Percentiles rank a stretch among this genome's conserved stretches.
Evolutionary conservation across 2,797 vertebrate genomes (phyloP).

Genomic region (Microchirus variegatus): DNA sequence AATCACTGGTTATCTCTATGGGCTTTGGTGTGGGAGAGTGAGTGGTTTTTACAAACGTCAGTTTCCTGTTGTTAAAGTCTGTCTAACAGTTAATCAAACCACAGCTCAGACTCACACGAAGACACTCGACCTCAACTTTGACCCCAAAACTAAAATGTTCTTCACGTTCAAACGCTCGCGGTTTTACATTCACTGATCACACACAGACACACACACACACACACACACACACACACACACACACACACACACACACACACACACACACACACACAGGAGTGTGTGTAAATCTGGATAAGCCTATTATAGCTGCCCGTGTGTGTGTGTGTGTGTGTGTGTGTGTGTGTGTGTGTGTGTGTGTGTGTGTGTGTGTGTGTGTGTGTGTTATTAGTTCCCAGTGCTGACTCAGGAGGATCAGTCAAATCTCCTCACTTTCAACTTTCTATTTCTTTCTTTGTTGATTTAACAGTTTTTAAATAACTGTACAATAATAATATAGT

Average conservation of each 20-base stretch:
- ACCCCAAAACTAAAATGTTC: too few relatives aligned
- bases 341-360: background rate
- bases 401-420: background rate
- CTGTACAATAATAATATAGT: too few relatives aligned
- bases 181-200: background rate
- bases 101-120: too few relatives aligned
- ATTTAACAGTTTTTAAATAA: too few relatives aligned
- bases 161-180: too few relatives aligned
- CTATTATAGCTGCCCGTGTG: background rate
- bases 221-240: background rate
- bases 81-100: too few relatives aligned
- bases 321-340: constrained; percentile 1
- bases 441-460: background rate
- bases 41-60: too few relatives aligned
- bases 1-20: too few relatives aligned
- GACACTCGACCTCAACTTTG: too few relatives aligned
- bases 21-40: too few relatives aligned
- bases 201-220: background rate
- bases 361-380: background rate
- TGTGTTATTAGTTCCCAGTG: background rate
- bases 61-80: too few relatives aligned
- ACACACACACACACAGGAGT: background rate
- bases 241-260: background rate
- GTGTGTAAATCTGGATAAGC: background rate
- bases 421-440: background rate